Base-by-base conservation (phyloP, 1,140 invertebrate species). In the Papilio helenus region DNA sequence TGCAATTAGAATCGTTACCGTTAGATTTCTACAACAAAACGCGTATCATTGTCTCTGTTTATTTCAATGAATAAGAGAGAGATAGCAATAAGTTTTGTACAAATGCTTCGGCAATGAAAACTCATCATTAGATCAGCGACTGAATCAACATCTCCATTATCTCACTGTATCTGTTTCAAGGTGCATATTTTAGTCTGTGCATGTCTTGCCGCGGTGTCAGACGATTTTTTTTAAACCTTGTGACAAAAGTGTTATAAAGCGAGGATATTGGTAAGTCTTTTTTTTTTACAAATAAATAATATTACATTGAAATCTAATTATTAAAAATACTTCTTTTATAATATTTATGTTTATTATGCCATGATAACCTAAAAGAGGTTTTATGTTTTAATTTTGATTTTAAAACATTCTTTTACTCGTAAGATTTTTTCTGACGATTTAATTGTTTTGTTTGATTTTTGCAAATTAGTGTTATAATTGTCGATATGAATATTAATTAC, bases 221-320 rank as follows among this genome's bases (percentile, higher is more conserved):
- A 26, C 72, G 44, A 26, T 74, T 74, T 51, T 74, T 74, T 51
- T 74, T 74, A 5, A 74, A 74, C 20, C 3, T 44, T 42, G 72
- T 74, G 72, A 74, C 26, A 20, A 46, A 44, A 49, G 72, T 51
- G 72, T 18, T 72, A 42, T 72, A n/a, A n/a, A 72, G 26, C 71
- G 39, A 39, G 34, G 29, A 10, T 39, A 72, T 44, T 72, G 71
- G 71, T 68, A 68, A 68, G 23, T 68, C 26, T 68, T 26, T 29
- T 68, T 68, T n/a, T 68, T 68, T 34, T 26, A 4, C n/a, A 2
- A 68, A 34, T 12, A 68, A 18, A 1, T 68, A 68, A 3, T 65
- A 20, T 61, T 61, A 1, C 7, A 49, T 16, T 49, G 12, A 2
- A 49, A 18, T 55, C 18, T 14, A 2, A 16, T 51, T 55, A n/a